Evolutionary conservation across 2,797 vertebrate genomes (phyloP), one percentile per base, ranked within the genome.

Genomic region (Pipistrellus nathusii): DNA sequence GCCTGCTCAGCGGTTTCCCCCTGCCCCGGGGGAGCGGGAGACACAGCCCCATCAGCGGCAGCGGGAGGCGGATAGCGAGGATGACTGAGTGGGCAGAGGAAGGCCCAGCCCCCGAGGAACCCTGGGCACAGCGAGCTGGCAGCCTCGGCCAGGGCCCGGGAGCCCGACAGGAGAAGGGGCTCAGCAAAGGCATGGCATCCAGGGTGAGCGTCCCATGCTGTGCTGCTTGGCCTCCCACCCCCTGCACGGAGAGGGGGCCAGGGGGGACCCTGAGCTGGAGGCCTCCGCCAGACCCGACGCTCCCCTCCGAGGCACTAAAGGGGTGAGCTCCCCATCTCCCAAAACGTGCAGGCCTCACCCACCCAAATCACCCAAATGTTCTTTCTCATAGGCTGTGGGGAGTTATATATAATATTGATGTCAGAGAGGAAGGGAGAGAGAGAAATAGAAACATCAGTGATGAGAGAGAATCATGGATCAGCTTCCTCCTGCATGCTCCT

Each of bases 161-260:
- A 51, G 1, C 2, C 14, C 32, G 48, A 18, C 0, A 10, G 3
- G 38, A 6, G 14, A 66, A 17, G 38, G 0, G 1, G 18, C 73
- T 64, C 57, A 38, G 23, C 38, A 35, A 48, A 41, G 38, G 38
- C 7, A 15, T 30, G 12, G 62, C 1, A 0, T 38, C n/a, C 30
- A 17, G 75, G 21, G 8, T 2, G 0, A n/a, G 15, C 8, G 41
- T 41, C 51, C 13, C 18, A 20, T 25, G 64, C 59, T 38, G 46
- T 59, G n/a, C 84, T 5, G 21, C 25, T 66, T 83, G 27, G 51
- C 13, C 68, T 20, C 38, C 46, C 8, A 32, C 17, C 15, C 25
- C 25, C 25, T 46, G 12, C 41, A 38, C 7, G 4, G 25, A 71
- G 14, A 14, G 35, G 35, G 5, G 11, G 6, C 57, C 57, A 3